A percentile compares a stretch with the other conserved stretches of the same genome.
phyloP scores from a whole-genome alignment of 2,797 vertebrate species.

The Poecilia gillii region DNA sequence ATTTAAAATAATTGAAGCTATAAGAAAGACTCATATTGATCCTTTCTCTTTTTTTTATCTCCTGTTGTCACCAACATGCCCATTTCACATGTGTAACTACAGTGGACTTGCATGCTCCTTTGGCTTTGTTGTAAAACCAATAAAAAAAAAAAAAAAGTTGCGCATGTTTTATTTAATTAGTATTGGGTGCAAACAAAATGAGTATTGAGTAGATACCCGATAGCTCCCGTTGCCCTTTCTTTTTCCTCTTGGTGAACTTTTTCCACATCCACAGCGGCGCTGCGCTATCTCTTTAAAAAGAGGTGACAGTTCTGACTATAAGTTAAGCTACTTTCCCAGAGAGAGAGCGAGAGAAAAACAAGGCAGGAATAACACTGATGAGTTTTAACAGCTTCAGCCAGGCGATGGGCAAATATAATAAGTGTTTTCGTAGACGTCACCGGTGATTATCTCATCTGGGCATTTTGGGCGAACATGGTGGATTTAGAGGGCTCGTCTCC shows the following conservation, averaged over 20 bases:
- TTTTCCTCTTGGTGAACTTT: slow-evolving; percentile 65
- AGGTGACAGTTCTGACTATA: slow-evolving; percentile 74
- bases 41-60: slow-evolving; percentile 75
- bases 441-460: slow-evolving; percentile 88
- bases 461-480: slow-evolving; percentile 90
- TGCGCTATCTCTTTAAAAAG: slow-evolving; percentile 74
- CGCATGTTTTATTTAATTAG: slow-evolving; percentile 78
- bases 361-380: slow-evolving; percentile 84
- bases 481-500: slow-evolving; percentile 89
- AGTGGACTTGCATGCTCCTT: slow-evolving; percentile 20
- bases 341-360: slow-evolving; percentile 44
- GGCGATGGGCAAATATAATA: slow-evolving; percentile 91
- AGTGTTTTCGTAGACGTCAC: slow-evolving; percentile 92
- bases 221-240: slow-evolving; percentile 44
- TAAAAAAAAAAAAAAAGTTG: slow-evolving; percentile 63
- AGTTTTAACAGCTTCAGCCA: slow-evolving; percentile 90
- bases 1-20: slow-evolving; percentile 83
- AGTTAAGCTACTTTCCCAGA: slow-evolving; percentile 78
- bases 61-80: slow-evolving; percentile 72
- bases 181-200: slow-evolving; percentile 78
- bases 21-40: slow-evolving; percentile 82
- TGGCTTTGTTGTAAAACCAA: slow-evolving; percentile 58
- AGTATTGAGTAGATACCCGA: slow-evolving; percentile 74
- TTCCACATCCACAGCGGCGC: slow-evolving; percentile 54
- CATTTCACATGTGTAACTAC: slow-evolving; percentile 59